A percentile compares a stretch with the other conserved stretches of the same genome.
phyloP scores from a whole-genome alignment of 2,888 invertebrate species.

The Syritta pipiens region DNA sequence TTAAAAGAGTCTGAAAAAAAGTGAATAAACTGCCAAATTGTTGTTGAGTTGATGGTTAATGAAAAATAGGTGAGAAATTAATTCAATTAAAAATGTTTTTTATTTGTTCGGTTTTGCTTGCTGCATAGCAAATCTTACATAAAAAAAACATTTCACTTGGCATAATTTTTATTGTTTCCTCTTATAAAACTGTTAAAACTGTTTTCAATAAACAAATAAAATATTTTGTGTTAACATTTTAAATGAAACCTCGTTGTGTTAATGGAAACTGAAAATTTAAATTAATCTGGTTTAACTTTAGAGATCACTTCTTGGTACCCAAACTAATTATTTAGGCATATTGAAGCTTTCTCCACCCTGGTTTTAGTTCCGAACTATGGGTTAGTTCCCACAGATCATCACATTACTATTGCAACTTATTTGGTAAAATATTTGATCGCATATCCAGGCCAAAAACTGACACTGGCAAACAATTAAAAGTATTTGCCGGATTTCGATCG shows the following conservation, averaged over 20 bases:
- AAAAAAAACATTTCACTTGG: slow-evolving; percentile 65
- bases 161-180: slow-evolving; percentile 12
- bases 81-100: slow-evolving; percentile 19
- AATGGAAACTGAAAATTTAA: slow-evolving; percentile 39
- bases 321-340: slow-evolving; percentile 23
- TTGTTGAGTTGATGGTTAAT: neutral
- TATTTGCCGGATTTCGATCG: slow-evolving; percentile 73
- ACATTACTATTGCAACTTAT: slow-evolving; percentile 75
- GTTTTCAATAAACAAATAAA: slow-evolving; percentile 57
- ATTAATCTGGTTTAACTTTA: slow-evolving; percentile 45
- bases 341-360: slow-evolving; percentile 63
- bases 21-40: neutral
- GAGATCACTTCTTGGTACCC: slow-evolving; percentile 27
- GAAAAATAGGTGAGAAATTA: neutral
- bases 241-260: slow-evolving; percentile 70
- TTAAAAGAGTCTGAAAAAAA: slow-evolving; percentile 44
- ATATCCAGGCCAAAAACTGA: slow-evolving; percentile 69
- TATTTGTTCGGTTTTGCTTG: slow-evolving; percentile 16
- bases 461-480: slow-evolving; percentile 72
- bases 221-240: slow-evolving; percentile 70
- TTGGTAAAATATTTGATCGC: slow-evolving; percentile 75
- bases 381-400: slow-evolving; percentile 53
- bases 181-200: slow-evolving; percentile 16
- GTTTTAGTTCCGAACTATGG: slow-evolving; percentile 70
- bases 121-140: slow-evolving; percentile 42